phyloP scores from a whole-genome alignment of 2,888 invertebrate genomes.

The Parnassius apollo region DNA sequence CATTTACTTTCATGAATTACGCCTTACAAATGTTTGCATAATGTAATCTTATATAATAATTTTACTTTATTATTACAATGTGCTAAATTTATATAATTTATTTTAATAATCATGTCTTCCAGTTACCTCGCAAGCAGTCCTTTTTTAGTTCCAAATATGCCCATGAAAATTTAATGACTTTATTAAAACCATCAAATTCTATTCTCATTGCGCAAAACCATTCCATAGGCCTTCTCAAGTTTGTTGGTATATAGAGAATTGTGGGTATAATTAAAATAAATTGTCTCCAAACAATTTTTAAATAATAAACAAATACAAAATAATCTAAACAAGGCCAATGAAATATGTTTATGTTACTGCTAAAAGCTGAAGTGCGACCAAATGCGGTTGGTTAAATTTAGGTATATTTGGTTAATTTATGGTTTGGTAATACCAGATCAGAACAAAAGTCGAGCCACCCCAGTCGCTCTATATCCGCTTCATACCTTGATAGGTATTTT shows the following conservation, averaged over 20 bases:
- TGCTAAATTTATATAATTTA: slow-evolving; percentile 79
- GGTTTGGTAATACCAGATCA: too few relatives aligned
- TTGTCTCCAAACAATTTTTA: too few relatives aligned
- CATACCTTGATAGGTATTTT: too few relatives aligned
- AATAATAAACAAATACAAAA: too few relatives aligned
- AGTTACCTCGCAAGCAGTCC: slow-evolving; percentile 73
- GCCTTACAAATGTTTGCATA: slow-evolving; percentile 78
- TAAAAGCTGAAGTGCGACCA: too few relatives aligned
- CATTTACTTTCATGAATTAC: slow-evolving; percentile 80
- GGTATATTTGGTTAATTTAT: too few relatives aligned
- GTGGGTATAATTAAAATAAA: too few relatives aligned
- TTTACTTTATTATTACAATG: slow-evolving; percentile 68
- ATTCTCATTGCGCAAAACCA: slow-evolving; percentile 11
- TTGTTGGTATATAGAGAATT: background rate
- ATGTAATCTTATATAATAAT: slow-evolving; percentile 76
- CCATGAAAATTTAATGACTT: background rate
- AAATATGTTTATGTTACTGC: too few relatives aligned
- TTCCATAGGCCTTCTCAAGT: slow-evolving; percentile 6
- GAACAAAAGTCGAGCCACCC: too few relatives aligned
- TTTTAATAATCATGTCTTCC: slow-evolving; percentile 69
- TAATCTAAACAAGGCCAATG: too few relatives aligned
- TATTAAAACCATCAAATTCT: background rate
- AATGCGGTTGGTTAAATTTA: too few relatives aligned
- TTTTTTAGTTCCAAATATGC: slow-evolving; percentile 30
- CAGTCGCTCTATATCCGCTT: too few relatives aligned